phyloP scores from a whole-genome alignment of 2,113 vertebrate genomes.

The Podarcis muralis region DNA sequence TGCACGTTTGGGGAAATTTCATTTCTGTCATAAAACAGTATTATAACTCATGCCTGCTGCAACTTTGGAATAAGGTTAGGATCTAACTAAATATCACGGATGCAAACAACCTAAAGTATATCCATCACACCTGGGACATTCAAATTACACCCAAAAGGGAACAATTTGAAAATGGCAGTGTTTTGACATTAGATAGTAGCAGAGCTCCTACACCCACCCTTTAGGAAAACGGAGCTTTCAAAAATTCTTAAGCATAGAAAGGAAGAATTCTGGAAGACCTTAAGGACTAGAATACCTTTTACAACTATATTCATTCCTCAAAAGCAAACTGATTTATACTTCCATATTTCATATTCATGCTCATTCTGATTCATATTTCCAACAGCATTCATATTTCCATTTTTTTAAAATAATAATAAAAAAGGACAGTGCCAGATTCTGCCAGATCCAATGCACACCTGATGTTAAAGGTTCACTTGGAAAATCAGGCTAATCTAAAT shows the following conservation, averaged over 20 bases:
- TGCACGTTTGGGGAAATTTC: constrained; percentile 20
- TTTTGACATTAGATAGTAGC: constrained; percentile 1
- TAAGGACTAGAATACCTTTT: constrained; percentile 23
- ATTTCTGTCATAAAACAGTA: constrained; percentile 12
- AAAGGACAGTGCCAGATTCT: not conserved
- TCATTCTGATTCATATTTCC: no score
- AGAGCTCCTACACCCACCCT: not conserved
- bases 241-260: constrained; percentile 6
- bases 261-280: constrained; percentile 13
- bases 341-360: no score
- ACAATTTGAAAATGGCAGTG: not conserved
- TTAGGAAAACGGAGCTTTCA: not conserved
- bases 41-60: not conserved
- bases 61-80: not conserved
- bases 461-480: not conserved
- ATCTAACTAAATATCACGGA: not conserved
- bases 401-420: no score
- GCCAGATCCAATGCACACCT: not conserved
- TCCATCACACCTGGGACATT: not conserved
- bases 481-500: not conserved
- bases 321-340: not conserved
- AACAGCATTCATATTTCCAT: not conserved
- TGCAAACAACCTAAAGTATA: not conserved
- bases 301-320: not conserved
- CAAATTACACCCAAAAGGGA: constrained; percentile 26